A percentile compares a stretch with the other conserved stretches of the same genome.
phyloP scores from a whole-genome alignment of 2,797 vertebrate species.

The Sus cebifrons region DNA sequence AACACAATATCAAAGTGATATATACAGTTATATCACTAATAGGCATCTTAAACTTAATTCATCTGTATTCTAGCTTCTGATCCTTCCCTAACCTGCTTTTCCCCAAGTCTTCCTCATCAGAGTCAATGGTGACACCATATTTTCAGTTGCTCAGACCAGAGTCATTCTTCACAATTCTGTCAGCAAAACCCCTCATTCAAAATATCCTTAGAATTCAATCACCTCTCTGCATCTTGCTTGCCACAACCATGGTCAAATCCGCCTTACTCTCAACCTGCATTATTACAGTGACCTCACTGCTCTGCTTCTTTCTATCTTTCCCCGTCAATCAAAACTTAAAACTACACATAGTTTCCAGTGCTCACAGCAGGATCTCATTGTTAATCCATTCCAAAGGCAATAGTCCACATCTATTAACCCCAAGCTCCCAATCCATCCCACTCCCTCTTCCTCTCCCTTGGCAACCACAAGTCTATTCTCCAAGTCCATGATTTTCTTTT shows the following conservation, averaged over 20 bases:
- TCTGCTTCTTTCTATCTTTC: neutral
- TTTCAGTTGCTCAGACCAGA: neutral
- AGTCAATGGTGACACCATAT: neutral
- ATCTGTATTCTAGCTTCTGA: neutral
- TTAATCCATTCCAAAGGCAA: too few relatives aligned
- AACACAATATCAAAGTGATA: neutral
- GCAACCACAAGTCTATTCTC: too few relatives aligned
- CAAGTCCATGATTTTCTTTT: too few relatives aligned
- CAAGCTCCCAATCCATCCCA: too few relatives aligned
- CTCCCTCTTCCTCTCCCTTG: too few relatives aligned
- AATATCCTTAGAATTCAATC: neutral
- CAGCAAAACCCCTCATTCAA: neutral
- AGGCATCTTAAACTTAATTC: neutral
- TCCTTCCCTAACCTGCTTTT: neutral
- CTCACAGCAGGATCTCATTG: too few relatives aligned
- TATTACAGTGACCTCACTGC: neutral
- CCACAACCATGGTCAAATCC: neutral
- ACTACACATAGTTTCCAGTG: neutral
- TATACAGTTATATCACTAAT: neutral
- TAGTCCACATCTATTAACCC: too few relatives aligned
- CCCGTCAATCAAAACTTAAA: neutral
- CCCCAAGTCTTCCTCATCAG: neutral
- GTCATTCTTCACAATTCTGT: neutral
- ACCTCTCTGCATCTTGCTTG: neutral
- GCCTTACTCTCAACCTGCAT: too few relatives aligned